Evolutionary conservation across 2,888 invertebrate species (phyloP).

Genomic region (Baccha elongata): DNA sequence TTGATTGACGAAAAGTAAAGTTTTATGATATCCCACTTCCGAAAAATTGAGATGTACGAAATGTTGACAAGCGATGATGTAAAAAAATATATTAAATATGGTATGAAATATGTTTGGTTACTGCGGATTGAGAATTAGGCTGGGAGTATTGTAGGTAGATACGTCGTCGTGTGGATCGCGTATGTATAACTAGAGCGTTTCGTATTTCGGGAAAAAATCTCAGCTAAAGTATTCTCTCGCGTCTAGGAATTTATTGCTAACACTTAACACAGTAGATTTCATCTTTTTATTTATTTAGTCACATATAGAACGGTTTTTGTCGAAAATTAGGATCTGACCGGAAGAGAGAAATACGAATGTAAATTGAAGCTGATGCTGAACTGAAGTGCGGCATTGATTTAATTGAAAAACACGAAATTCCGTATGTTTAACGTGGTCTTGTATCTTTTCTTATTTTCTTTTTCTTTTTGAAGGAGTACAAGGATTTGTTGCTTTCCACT

Average conservation of each 20-base stretch:
- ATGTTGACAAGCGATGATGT: slow-evolving; percentile 47
- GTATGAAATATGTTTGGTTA: slow-evolving; percentile 61
- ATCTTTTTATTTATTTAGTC: slow-evolving; percentile 41
- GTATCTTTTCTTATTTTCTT: slow-evolving; percentile 2
- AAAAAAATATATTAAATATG: slow-evolving; percentile 33
- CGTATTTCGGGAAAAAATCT: slow-evolving; percentile 47
- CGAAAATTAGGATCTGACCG: slow-evolving; percentile 41
- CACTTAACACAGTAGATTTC: slow-evolving; percentile 56
- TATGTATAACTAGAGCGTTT: slow-evolving; percentile 64
- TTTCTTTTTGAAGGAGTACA: slow-evolving; percentile 56
- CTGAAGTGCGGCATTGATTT: slow-evolving; percentile 63
- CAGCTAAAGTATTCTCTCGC: slow-evolving; percentile 54
- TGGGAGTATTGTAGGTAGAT: slow-evolving; percentile 48
- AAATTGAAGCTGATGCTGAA: slow-evolving; percentile 33
- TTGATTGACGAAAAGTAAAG: slow-evolving; percentile 37
- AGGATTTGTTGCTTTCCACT: slow-evolving; percentile 72
- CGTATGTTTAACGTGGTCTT: slow-evolving; percentile 53
- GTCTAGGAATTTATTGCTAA: slow-evolving; percentile 62
- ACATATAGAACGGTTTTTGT: slow-evolving; percentile 45
- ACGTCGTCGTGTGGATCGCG: slow-evolving; percentile 42
- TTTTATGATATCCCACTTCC: slow-evolving; percentile 50
- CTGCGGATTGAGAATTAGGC: slow-evolving; percentile 38
- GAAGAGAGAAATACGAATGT: slow-evolving; percentile 43
- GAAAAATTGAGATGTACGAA: slow-evolving; percentile 47
- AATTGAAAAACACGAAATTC: slow-evolving; percentile 33